Evolutionary conservation across 2,797 vertebrate species (phyloP), one percentile per base, ranked within the genome.

Genomic region (Chloroceryle inda): DNA sequence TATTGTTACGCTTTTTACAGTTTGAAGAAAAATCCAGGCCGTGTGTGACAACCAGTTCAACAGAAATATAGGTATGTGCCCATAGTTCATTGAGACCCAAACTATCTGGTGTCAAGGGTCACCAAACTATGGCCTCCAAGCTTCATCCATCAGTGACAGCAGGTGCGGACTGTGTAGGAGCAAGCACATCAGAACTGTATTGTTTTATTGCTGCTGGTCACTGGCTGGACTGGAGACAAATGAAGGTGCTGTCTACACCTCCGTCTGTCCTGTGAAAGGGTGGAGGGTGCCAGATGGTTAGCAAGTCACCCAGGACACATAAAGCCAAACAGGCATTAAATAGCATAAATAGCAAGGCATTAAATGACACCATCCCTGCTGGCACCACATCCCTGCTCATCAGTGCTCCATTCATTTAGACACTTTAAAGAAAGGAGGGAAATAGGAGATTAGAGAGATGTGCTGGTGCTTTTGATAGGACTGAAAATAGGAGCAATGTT

Each of bases 391-490:
- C 91, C 94, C 88, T 79, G 95, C 92, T 97, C 95, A 95, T 94
- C 91, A 95, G 88, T n/a, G 61, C 88, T 93, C 94, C 91, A 82
- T 94, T 95, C 89, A 90, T 92, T 93, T 88, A 63, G 92, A 82
- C 74, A 42, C 88, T 93, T 95, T 94, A 91, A 92, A 93, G 96
- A 92, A 85, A 94, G 83, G 69, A 63, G 89, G 74, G 94, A 96
- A 96, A 92, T 63, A 77, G 77, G 88, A 96, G 96, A 96, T 96
- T 94, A 96, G 92, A 84, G 89, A 72, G 80, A 94, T 95, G 88
- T 94, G 92, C 91, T 94, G 88, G 90, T 88, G 91, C 89, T 94
- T 96, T 95, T 95, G 94, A 97, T 96, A 96, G 96, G 89, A 69
- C 83, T 86, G 79, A 86, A 90, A 88, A 94, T 80, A 94, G 93